Conservation (phyloP, 2,888 invertebrate genomes). For the Endotricha flammealis region DNA sequence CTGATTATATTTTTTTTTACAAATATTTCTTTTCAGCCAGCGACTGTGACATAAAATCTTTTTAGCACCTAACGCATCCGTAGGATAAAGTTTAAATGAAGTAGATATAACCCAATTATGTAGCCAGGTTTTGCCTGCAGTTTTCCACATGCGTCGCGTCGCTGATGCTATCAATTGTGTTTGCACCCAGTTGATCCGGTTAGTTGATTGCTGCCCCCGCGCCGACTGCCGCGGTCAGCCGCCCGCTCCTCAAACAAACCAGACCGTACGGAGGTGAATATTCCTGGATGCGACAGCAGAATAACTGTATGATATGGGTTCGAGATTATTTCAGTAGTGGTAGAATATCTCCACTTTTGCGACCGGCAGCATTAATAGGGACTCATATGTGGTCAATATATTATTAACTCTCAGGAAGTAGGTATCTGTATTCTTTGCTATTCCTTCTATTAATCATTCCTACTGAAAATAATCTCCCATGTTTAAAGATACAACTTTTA, state of each 20-base stretch:
- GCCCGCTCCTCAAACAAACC: conserved; percentile 55
- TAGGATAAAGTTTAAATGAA: background rate
- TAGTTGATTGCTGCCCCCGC: conserved; percentile 64
- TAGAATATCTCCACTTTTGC: no score
- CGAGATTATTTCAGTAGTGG: no score
- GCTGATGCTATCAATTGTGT: conserved; percentile 59
- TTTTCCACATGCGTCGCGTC: conserved; percentile 24
- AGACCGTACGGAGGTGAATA: conserved; percentile 9
- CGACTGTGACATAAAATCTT: no score
- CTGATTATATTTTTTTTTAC: conserved; percentile 65
- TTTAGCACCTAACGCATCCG: no score
- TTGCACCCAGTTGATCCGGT: conserved; percentile 64
- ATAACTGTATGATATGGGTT: no score
- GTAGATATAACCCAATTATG: background rate
- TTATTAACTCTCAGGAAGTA: no score
- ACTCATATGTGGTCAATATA: no score
- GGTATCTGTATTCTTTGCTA: no score
- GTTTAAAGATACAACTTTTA: no score
- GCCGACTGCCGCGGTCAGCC: conserved; percentile 44
- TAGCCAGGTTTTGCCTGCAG: conserved; percentile 16
- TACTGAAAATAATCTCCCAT: no score
- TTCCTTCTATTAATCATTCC: no score
- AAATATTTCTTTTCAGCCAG: conserved; percentile 48
- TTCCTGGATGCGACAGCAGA: conserved; percentile 12
- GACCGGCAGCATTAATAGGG: no score